Evolutionary conservation across 2,113 vertebrate genomes (phyloP).

Genomic region (Megaleporinus macrocephalus): DNA sequence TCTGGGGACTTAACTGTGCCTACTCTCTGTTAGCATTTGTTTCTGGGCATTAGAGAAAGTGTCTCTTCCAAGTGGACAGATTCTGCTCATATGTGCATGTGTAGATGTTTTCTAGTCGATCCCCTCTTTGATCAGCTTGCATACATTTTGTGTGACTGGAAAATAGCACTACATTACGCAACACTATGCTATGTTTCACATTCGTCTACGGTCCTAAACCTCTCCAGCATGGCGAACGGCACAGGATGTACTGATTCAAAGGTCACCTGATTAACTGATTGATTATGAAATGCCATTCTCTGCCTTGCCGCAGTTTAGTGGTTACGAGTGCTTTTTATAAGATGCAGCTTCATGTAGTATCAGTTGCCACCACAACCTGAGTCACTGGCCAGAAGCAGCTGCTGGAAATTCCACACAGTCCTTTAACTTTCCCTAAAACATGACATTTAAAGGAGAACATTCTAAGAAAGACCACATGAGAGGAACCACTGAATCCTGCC

Average conservation of each 20-base stretch:
- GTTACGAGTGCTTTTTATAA: constrained; percentile 30
- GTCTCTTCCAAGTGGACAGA: constrained; percentile 10
- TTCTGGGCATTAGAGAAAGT: neutral
- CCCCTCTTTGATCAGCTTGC: constrained; percentile 25
- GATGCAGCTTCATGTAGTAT: constrained; percentile 37
- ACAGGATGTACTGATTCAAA: constrained; percentile 7
- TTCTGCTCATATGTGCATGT: constrained; percentile 17
- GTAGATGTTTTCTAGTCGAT: constrained; percentile 21
- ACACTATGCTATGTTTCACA: neutral
- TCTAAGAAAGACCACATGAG: constrained; percentile 51
- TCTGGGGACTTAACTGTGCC: neutral
- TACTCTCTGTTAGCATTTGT: neutral
- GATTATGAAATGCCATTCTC: constrained; percentile 37
- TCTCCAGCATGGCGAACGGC: neutral
- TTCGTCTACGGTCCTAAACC: neutral
- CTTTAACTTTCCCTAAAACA: constrained; percentile 53
- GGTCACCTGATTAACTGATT: constrained; percentile 23
- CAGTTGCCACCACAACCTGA: constrained; percentile 47
- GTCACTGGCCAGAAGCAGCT: constrained; percentile 50
- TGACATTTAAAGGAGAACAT: constrained; percentile 55
- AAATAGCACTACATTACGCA: neutral
- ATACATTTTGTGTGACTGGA: constrained; percentile 8
- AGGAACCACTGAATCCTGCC: constrained; percentile 43
- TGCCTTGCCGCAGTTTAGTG: constrained; percentile 5
- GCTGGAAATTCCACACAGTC: constrained; percentile 51